A percentile compares a stretch with the other conserved stretches of the same genome.
phyloP scores from a whole-genome alignment of 2,797 vertebrate species.

The Sebastiscus albofasciatus region DNA sequence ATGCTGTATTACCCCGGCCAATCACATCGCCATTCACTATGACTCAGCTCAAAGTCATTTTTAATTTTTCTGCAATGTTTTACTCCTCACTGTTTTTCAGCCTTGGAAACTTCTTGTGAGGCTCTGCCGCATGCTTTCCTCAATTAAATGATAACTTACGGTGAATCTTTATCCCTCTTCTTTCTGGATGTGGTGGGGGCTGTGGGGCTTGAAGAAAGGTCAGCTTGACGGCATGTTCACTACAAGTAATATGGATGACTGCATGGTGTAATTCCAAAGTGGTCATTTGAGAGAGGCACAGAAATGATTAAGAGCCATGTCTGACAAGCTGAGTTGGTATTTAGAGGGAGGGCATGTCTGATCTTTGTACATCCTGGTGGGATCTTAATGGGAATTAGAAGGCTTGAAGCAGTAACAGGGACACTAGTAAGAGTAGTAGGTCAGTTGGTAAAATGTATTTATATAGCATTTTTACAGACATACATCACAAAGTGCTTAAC shows the following conservation, averaged over 20 bases:
- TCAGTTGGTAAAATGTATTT: not conserved
- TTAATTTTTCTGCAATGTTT: not conserved
- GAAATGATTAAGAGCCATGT: slow-evolving; percentile 29
- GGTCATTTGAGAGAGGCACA: slow-evolving; percentile 24
- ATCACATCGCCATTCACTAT: slow-evolving; percentile 8
- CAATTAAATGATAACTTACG: slow-evolving; percentile 22
- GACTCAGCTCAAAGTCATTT: slow-evolving; percentile 10
- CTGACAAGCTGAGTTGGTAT: slow-evolving; percentile 28
- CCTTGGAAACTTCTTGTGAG: not conserved
- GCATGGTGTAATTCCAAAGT: slow-evolving; percentile 32
- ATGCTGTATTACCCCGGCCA: not conserved
- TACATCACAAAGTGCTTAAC: too few species aligned
- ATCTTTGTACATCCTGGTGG: slow-evolving; percentile 4
- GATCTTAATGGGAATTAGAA: not conserved
- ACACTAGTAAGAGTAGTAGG: not conserved
- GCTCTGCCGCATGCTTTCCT: not conserved
- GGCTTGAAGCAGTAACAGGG: not conserved
- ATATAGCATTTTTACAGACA: too few species aligned
- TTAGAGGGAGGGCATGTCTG: slow-evolving; percentile 7
- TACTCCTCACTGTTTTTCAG: not conserved
- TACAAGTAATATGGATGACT: slow-evolving; percentile 38
- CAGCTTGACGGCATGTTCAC: slow-evolving; percentile 40
- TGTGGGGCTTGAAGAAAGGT: slow-evolving; percentile 56
- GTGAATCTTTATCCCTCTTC: slow-evolving; percentile 2
- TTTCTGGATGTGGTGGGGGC: slow-evolving; percentile 16